These are phyloP conservation scores for Apodemus speciosus DNA, from an alignment of 2,113 vertebrate genomes.

Conservation along the genomic window DNA sequence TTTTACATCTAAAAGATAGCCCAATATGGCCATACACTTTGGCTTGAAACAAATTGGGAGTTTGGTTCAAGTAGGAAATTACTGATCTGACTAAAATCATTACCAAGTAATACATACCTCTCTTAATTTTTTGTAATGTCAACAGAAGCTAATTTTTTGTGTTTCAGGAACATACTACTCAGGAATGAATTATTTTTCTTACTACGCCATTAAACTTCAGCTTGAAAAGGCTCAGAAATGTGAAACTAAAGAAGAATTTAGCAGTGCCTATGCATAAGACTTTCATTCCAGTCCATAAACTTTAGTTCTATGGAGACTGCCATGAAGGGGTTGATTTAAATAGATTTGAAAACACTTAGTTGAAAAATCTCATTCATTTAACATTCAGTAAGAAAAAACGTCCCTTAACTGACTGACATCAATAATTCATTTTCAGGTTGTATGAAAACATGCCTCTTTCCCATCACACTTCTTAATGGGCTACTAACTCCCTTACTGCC, in stretches of 20 bases:
- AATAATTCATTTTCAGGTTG: not conserved
- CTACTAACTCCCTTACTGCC: not conserved
- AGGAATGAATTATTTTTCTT: not conserved
- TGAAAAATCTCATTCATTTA: not conserved
- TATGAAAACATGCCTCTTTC: not conserved
- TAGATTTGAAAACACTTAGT: not conserved
- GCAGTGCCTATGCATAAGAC: not conserved
- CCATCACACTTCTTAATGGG: not conserved
- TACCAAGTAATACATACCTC: not conserved
- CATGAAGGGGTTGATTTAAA: not conserved
- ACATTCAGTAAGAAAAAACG: not conserved
- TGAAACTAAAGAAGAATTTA: not conserved
- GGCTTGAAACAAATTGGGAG: not conserved
- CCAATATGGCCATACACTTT: not conserved
- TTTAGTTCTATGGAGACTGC: not conserved
- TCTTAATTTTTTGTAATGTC: not conserved
- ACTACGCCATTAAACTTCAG: not conserved
- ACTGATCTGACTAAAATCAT: not conserved
- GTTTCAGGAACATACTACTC: not conserved
- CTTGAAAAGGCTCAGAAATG: not conserved
- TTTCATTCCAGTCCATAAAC: constrained; percentile 1
- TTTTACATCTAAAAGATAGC: not conserved
- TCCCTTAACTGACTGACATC: not conserved
- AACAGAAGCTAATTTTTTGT: not conserved
- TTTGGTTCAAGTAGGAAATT: not conserved